phyloP scores from a whole-genome alignment of 1,140 invertebrate genomes.

The Scaptomyza hsui region DNA sequence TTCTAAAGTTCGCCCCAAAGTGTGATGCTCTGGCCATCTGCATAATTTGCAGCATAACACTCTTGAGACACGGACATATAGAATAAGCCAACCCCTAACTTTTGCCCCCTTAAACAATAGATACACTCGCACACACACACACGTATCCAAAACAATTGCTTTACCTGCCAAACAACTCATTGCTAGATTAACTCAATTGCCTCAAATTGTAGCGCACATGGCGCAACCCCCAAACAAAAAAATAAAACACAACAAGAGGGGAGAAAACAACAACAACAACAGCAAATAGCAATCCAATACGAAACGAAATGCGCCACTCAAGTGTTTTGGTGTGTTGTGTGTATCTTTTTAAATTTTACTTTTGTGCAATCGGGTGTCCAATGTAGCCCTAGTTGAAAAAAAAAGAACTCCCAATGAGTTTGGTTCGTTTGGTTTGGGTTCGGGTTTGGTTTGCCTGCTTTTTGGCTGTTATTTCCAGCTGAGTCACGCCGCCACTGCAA shows the following conservation, averaged over 20 bases:
- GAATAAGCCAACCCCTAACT: conserved; percentile 38
- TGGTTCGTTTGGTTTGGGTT: conserved; percentile 10
- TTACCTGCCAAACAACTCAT: conserved; percentile 73
- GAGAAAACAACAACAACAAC: neutral
- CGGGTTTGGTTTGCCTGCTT: conserved; percentile 26
- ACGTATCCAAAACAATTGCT: conserved; percentile 63
- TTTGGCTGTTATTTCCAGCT: conserved; percentile 47
- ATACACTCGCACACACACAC: conserved; percentile 58
- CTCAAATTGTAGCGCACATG: conserved; percentile 70
- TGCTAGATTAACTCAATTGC: conserved; percentile 78
- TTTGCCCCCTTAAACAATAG: conserved; percentile 21
- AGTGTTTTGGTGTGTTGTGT: conserved; percentile 64
- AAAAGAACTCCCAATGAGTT: conserved; percentile 26
- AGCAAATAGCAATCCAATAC: conserved; percentile 18
- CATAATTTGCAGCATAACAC: conserved; percentile 52
- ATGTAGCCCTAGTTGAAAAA: conserved; percentile 32
- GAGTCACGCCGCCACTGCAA: conserved; percentile 38
- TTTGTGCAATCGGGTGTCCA: conserved; percentile 59
- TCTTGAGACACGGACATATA: conserved; percentile 35
- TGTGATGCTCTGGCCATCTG: conserved; percentile 42
- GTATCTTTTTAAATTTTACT: conserved; percentile 80
- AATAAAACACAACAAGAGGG: conserved; percentile 18
- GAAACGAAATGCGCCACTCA: conserved; percentile 50
- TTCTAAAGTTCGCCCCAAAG: conserved; percentile 2
- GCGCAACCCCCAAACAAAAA: conserved; percentile 31